Evolutionary conservation across 2,797 vertebrate species (phyloP), one percentile per base, ranked within the genome.

Genomic region (Florisuga fusca): DNA sequence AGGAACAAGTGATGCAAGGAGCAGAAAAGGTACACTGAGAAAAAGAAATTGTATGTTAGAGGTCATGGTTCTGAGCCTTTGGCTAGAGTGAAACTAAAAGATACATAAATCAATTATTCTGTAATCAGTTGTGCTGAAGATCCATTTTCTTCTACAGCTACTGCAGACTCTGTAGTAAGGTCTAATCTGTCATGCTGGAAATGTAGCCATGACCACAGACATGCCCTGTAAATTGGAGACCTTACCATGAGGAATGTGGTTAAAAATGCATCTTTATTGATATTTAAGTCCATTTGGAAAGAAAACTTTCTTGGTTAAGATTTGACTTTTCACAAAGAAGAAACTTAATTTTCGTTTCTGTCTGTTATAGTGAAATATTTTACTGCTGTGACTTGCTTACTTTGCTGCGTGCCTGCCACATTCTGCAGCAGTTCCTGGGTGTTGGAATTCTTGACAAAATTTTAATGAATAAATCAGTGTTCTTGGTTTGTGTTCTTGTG

Each of bases 401-500:
- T 84, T 17, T 66, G 33, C 73, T 92, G 43, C 5, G 18, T 46
- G 48, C 38, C 31, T 84, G 74, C 51, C 69, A 29, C 15, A 3
- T 29, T 75, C 34, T 58, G 31, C n/a, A 38, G 29, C 46, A 45
- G 27, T 62, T 87, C 34, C 53, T 67, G 25, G 6, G 17, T 81
- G 5, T 36, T 94, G 78, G 55, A 84, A 59, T 58, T 36, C n/a
- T 59, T 69, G 67, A 66, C 3, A 1, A 82, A 63, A 20, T 76
- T 81, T 7, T 77, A 85, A 77, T 75, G 73, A 90, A 89, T 57
- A 43, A n/a, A 38, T 90, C n/a, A 33, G 0, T 55, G 31, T 51
- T 89, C 59, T 76, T 79, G 74, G 27, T 77, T 93, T 93, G 27
- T 95, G 27, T 84, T 91, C 15, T 27, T 91, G 29, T 84, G 31